Base-by-base conservation (phyloP, 2,113 vertebrate genomes). In the Xiphophorus maculatus region DNA sequence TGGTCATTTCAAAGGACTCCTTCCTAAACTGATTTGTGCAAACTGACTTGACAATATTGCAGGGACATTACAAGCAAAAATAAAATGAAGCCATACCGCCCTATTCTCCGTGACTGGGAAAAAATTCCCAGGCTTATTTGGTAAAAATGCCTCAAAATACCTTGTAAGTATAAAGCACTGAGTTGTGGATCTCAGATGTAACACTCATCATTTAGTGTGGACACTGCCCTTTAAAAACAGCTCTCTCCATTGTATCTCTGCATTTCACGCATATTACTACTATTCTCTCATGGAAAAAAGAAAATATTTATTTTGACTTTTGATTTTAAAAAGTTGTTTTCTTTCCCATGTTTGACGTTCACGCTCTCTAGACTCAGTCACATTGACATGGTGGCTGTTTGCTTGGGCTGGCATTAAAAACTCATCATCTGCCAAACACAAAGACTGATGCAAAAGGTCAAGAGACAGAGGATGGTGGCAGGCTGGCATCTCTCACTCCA, bases 401-500 rank as follows among this genome's bases (percentile, higher is more conserved):
- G 25, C 61, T 13, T 40, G 6, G 72, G 17, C 63, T 78, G 73
- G 37, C 69, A 86, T 88, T 86, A 85, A 89, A 88, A 71, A n/a
- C 77, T 84, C 80, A 81, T 85, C 82, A 88, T 83, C 86, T 82
- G 74, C 63, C 78, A 73, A 79, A 83, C 71, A 87, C 73, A 80
- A 74, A 87, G 73, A 80, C 71, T 48, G 66, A 15, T 63, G 35
- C 74, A 58, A 85, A 90, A 88, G 84, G 89, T 90, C 83, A 87
- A 68, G 73, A 87, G 85, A 82, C 69, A 65, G 79, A 61, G 79
- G 81, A 79, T 69, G 83, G 71, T 66, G 63, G 76, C 63, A 80
- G 74, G 42, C 75, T 74, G 44, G 68, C 72, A 63, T 70, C 73
- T 33, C 14, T 73, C 73, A 67, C 33, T 69, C 76, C 70, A 35